Evolutionary conservation across 2,797 vertebrate species (phyloP).

Genomic region (Apodemus agrarius): DNA sequence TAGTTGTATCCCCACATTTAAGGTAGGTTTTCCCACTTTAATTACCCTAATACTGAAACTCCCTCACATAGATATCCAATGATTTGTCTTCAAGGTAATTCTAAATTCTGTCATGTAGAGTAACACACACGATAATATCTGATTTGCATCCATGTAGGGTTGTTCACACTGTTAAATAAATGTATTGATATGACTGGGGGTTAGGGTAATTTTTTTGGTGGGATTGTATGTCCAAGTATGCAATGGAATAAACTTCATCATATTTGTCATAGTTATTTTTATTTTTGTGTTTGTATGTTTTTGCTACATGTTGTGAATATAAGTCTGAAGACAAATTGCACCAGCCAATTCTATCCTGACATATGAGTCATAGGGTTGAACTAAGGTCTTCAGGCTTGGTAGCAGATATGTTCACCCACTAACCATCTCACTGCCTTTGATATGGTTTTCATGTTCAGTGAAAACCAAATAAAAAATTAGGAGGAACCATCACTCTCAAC

Average conservation of each 20-base stretch:
- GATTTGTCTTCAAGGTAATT: background rate
- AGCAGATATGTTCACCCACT: background rate
- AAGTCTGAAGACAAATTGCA: background rate
- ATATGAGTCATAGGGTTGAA: background rate
- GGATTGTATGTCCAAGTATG: background rate
- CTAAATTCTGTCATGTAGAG: background rate
- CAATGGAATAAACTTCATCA: no score
- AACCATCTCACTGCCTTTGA: background rate
- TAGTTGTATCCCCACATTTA: background rate
- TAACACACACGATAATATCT: no score
- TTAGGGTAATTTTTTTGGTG: background rate
- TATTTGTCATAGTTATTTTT: no score
- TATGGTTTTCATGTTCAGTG: background rate
- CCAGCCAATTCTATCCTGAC: background rate
- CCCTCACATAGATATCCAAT: background rate
- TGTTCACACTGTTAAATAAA: background rate
- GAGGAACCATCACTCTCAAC: background rate
- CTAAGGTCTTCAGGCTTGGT: background rate
- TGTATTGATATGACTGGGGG: background rate
- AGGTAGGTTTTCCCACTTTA: background rate
- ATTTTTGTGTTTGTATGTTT: no score
- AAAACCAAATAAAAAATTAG: background rate
- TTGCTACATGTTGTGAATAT: no score
- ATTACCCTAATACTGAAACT: background rate
- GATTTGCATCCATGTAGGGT: background rate